Evolutionary conservation across 2,113 vertebrate genomes (phyloP), one percentile per base, ranked within the genome.

Genomic region (Loxodonta africana): DNA sequence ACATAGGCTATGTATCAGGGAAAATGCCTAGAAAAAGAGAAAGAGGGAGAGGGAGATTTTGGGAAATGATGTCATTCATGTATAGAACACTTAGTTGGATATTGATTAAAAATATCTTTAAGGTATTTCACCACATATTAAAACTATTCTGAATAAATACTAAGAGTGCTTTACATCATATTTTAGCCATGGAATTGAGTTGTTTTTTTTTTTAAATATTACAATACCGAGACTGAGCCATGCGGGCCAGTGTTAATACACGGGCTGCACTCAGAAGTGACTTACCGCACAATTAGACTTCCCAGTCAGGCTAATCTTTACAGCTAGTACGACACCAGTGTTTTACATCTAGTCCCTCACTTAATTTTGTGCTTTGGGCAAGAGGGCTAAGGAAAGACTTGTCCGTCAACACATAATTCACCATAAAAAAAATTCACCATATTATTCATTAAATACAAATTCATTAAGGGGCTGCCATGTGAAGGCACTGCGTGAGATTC

Each of bases 361-460:
- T 95, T 63, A 73, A 67, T 73, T 33, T 88, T 28, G n/a, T 73
- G 30, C 77, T 89, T 94, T 83, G 48, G 46, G 81, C 28, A 60
- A 83, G 74, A 95, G 5, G 23, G 14, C 8, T 48, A 51, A 86
- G 62, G 65, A 88, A 85, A 89, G 62, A 71, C 44, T 25, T 88
- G 25, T 86, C 28, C 87, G 1, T 67, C 83, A 88, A 23, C 48
- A 25, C 1, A 1, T 0, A 62, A 88, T 60, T 44, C 11, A 71
- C 25, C 60, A 37, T 37, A 37, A 37, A 37, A 37, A 37, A 37
- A 37, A 37, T 37, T 37, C 37, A 37, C 37, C 37, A 37, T n/a
- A 65, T 80, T 33, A 53, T 93, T 78, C 78, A 89, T 88, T 53
- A 80, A 87, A 41, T 65, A 65, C 37, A 90, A 77, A 86, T 78